Base-by-base conservation (phyloP, 1,140 invertebrate genomes). In the Drosophila sucinea region DNA sequence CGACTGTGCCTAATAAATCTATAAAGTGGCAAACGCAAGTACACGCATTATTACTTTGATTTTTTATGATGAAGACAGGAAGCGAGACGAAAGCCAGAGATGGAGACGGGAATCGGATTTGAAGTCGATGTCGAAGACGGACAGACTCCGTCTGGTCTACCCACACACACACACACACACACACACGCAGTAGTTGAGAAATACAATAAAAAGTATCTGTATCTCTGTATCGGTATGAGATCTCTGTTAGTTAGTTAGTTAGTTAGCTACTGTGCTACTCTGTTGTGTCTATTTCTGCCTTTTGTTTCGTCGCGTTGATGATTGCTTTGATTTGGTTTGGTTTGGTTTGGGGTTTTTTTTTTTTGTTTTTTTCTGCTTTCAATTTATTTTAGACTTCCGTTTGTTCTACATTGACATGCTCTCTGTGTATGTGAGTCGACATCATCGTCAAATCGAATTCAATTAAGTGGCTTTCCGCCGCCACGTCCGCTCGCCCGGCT, bases 41-140 rank as follows among this genome's bases (percentile, higher is more conserved):
- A 89, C 84, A 89, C 84, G 84, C 84, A 89, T 87, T 89, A 89
- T 87, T 87, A 87, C 84, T 87, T 87, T 87, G 84, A 87, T 87
- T 87, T 87, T 87, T 87, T 87, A 84, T 87, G 84, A 87, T 80
- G 84, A 83, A 89, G 61, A 87, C 83, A 87, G 83, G 83, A 87
- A 87, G 80, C 83, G 69, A 58, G 54, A 70, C 61, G 57, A 68
- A 64, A 56, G 40, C 62, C 63, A 44, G 2, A 47, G 17, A 40
- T 29, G 41, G 77, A 25, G 38, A 71, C 68, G 63, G 77, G 44
- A 51, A 8, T 27, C 44, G 23, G 17, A 47, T 2, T 6, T 2
- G 17, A 23, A 47, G 17, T 51, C 23, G 7, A 25, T 10, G 7
- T 4, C n/a, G 6, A 5, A 44, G n/a, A 44, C 32, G 5, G 32